phyloP scores from a whole-genome alignment of 2,888 invertebrate genomes.

The Ormyrus nitidulus region DNA sequence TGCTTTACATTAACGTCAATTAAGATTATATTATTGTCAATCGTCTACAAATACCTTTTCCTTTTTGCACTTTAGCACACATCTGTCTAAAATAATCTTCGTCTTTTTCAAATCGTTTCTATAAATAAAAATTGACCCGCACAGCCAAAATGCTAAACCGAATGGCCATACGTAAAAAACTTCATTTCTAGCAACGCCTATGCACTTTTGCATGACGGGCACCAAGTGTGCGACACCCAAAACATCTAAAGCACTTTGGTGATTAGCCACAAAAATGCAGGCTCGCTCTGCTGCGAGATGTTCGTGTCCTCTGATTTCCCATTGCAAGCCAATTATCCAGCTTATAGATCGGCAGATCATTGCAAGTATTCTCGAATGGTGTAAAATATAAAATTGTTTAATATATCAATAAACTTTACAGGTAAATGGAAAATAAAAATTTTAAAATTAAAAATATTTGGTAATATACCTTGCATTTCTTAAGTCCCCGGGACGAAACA shows the following conservation, averaged over 20 bases:
- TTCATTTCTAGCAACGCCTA: constrained; percentile 91
- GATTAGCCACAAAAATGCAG: constrained; percentile 91
- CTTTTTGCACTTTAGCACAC: constrained; percentile 81
- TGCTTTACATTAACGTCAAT: too few relatives aligned
- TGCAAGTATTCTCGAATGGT: constrained; percentile 81
- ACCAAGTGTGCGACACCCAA: constrained; percentile 93
- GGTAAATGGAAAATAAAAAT: too few relatives aligned
- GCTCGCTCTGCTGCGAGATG: constrained; percentile 86
- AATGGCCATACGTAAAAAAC: constrained; percentile 91
- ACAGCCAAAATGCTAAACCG: constrained; percentile 91
- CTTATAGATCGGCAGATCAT: constrained; percentile 84
- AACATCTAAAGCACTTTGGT: constrained; percentile 93
- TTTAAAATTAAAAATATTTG: too few relatives aligned
- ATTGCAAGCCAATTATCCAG: constrained; percentile 84
- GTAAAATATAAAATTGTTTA: not conserved
- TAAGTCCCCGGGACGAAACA: too few relatives aligned
- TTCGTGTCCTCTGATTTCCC: constrained; percentile 86
- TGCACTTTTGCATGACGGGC: constrained; percentile 91
- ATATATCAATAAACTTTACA: too few relatives aligned
- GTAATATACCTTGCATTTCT: too few relatives aligned
- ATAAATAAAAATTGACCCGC: constrained; percentile 92
- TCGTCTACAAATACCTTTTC: constrained; percentile 76
- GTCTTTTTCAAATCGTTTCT: constrained; percentile 88
- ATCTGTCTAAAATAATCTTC: constrained; percentile 83
- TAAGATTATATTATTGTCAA: too few relatives aligned